Percentiles rank a stretch among this genome's conserved stretches.
Evolutionary conservation across 2,797 vertebrate species (phyloP).

Genomic region (Rallus crepitans): DNA sequence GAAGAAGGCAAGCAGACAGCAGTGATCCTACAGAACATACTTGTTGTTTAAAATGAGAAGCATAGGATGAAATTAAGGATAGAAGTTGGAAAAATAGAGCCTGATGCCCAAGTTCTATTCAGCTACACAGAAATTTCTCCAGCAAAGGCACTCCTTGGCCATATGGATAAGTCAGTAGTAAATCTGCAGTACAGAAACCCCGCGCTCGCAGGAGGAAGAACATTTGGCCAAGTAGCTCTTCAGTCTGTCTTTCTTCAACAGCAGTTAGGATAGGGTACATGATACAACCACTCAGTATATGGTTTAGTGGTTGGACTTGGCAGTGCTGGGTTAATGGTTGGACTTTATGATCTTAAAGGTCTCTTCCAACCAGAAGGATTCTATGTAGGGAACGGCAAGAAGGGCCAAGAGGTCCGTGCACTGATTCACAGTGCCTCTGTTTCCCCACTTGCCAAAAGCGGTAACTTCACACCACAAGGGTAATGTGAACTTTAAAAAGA

Average conservation of each 20-base stretch:
- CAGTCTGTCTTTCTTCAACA: not conserved
- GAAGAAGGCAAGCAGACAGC: not conserved
- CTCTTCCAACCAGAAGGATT: no score
- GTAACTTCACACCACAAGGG: not conserved
- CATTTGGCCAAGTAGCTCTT: not conserved
- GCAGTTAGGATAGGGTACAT: not conserved
- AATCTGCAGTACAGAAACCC: not conserved
- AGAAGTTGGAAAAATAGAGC: not conserved
- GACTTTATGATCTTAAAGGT: no score
- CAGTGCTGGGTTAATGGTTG: no score
- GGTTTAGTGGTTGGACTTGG: no score
- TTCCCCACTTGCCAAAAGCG: not conserved
- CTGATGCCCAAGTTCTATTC: not conserved
- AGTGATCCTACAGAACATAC: not conserved
- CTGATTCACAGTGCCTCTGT: not conserved
- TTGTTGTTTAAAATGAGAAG: not conserved
- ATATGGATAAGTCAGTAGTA: not conserved
- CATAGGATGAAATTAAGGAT: not conserved
- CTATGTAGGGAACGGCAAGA: not conserved
- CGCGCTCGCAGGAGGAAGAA: not conserved
- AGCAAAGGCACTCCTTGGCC: not conserved
- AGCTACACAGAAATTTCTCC: not conserved
- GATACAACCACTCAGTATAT: not conserved
- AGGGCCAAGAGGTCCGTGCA: not conserved
- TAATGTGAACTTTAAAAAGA: not conserved